Conservation (phyloP, 2,888 invertebrate species). For the Dastarcus helophoroides region DNA sequence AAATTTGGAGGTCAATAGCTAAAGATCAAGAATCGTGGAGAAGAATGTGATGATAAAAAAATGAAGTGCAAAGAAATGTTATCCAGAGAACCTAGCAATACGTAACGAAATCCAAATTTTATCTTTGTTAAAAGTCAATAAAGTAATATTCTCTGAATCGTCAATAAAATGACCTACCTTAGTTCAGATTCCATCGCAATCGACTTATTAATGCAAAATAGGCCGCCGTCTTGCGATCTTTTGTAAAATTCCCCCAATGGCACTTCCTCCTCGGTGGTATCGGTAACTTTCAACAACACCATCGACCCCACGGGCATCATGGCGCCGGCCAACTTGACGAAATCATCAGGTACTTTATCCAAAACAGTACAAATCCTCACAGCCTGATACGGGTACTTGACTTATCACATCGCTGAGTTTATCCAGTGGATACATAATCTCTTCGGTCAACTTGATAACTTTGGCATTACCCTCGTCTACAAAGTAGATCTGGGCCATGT, state of each 20-base stretch:
- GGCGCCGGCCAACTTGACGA: constrained; percentile 29
- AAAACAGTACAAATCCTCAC: constrained; percentile 26
- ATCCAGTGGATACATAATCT: constrained; percentile 40
- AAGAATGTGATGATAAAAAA: too few species aligned
- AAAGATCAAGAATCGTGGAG: too few species aligned
- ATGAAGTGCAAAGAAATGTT: too few species aligned
- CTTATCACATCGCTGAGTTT: constrained; percentile 32
- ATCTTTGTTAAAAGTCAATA: too few species aligned
- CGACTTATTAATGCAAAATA: constrained; percentile 60
- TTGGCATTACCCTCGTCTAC: constrained; percentile 45
- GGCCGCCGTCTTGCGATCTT: constrained; percentile 48
- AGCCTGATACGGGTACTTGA: constrained; percentile 37
- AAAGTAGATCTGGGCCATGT: constrained; percentile 39
- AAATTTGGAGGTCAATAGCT: too few species aligned
- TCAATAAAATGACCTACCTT: constrained; percentile 13
- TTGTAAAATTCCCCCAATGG: constrained; percentile 59
- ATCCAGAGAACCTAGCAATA: too few species aligned
- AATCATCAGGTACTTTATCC: constrained; percentile 29
- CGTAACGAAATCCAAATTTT: too few species aligned
- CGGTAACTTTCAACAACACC: constrained; percentile 42
- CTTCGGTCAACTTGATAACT: constrained; percentile 28
- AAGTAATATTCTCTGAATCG: constrained; percentile 7
- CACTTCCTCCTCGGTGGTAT: constrained; percentile 21
- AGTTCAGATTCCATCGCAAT: constrained; percentile 45
- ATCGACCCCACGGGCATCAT: constrained; percentile 46